Evolutionary conservation across 2,797 vertebrate species (phyloP).

Genomic region (Echeneis naucrates): DNA sequence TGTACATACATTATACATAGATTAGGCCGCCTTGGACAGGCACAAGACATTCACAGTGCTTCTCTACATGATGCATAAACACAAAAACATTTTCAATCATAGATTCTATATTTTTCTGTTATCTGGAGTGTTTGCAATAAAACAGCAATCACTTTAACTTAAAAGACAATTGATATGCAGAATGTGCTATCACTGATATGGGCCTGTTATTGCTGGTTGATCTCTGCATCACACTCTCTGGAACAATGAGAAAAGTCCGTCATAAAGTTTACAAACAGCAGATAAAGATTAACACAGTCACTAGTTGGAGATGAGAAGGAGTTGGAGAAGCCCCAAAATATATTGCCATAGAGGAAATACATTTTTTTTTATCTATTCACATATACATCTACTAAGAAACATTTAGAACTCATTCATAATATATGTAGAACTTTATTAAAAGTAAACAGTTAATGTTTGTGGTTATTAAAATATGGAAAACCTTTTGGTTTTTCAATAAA

Average conservation of each 20-base stretch:
- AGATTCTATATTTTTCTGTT: slow-evolving; percentile 25
- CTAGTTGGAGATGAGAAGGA: slow-evolving; percentile 57
- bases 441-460: slow-evolving; percentile 54
- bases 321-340: slow-evolving; percentile 49
- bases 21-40: slow-evolving; percentile 77
- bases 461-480: slow-evolving; percentile 44
- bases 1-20: slow-evolving; percentile 59
- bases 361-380: slow-evolving; percentile 26
- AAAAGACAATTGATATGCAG: slow-evolving; percentile 44
- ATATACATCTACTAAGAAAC: slow-evolving; percentile 22
- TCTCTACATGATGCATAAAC: slow-evolving; percentile 72
- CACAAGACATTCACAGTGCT: slow-evolving; percentile 77
- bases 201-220: slow-evolving; percentile 74
- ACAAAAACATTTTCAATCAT: slow-evolving; percentile 55
- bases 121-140: slow-evolving; percentile 61
- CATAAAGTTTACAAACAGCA: slow-evolving; percentile 45
- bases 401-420: slow-evolving; percentile 36
- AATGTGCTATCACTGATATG: slow-evolving; percentile 47
- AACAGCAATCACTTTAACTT: slow-evolving; percentile 62
- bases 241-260: slow-evolving; percentile 44
- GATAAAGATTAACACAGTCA: slow-evolving; percentile 58
- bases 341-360: slow-evolving; percentile 38
- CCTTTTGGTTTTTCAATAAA: slow-evolving; percentile 51
- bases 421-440: slow-evolving; percentile 41
- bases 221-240: slow-evolving; percentile 36